phyloP scores from a whole-genome alignment of 2,113 vertebrate genomes.

The Muscicapa adusta region DNA sequence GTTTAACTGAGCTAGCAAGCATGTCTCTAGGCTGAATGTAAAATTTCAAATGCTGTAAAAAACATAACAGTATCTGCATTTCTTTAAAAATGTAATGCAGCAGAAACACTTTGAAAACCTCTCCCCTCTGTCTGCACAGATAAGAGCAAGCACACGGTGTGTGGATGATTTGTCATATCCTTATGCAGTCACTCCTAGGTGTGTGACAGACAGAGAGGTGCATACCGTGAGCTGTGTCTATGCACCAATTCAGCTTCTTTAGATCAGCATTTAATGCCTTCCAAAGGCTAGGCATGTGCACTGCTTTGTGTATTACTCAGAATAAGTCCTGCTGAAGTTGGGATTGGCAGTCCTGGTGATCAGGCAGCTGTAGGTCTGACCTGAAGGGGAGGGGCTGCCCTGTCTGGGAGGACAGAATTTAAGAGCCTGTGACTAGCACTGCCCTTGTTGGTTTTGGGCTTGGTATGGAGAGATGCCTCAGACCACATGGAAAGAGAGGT shows the following conservation, averaged over 20 bases:
- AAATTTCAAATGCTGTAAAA: not conserved
- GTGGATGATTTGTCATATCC: not conserved
- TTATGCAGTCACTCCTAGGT: not conserved
- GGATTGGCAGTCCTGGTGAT: not conserved
- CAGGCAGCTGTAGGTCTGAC: not conserved
- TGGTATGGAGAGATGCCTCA: not conserved
- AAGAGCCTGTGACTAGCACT: not conserved
- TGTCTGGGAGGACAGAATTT: too few relatives aligned
- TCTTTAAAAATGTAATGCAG: not conserved
- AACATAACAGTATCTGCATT: not conserved
- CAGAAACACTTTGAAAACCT: not conserved
- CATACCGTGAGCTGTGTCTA: not conserved
- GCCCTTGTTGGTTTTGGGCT: accelerated
- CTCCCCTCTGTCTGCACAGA: not conserved
- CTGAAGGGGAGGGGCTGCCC: not conserved
- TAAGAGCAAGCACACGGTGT: not conserved
- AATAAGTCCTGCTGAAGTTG: accelerated
- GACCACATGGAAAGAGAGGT: not conserved
- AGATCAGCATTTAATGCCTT: not conserved
- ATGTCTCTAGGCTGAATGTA: not conserved
- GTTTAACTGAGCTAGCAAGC: not conserved
- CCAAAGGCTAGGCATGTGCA: not conserved
- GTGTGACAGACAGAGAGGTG: not conserved
- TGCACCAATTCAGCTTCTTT: not conserved
- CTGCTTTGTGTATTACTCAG: not conserved